phyloP scores from a whole-genome alignment of 2,888 invertebrate genomes.

The Omphaloscelis lunosa region DNA sequence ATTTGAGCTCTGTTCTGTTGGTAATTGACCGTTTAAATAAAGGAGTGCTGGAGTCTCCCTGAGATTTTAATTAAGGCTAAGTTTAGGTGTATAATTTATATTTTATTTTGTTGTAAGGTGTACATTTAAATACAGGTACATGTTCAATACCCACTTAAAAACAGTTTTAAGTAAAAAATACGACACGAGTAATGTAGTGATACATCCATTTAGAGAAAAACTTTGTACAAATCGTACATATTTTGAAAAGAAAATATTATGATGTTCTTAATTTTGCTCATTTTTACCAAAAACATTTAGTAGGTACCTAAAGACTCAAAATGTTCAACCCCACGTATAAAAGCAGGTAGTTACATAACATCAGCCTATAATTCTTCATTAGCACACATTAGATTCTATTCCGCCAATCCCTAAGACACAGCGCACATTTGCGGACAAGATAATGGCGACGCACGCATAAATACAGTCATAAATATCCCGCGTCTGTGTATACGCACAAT shows the following conservation, averaged over 20 bases:
- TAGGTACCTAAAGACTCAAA: not conserved
- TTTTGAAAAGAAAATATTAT: not conserved
- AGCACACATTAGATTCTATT: conserved; percentile 52
- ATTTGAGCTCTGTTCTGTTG: conserved; percentile 67
- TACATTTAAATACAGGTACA: not conserved
- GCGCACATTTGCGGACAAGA: conserved; percentile 62
- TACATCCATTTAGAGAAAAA: not conserved
- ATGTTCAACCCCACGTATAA: not conserved
- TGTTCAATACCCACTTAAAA: not conserved
- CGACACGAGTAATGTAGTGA: not conserved
- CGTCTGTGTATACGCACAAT: conserved; percentile 66
- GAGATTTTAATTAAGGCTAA: conserved; percentile 39
- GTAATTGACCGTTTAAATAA: conserved; percentile 62
- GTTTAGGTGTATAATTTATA: not conserved
- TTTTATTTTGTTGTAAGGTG: conserved; percentile 6
- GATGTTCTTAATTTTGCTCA: not conserved
- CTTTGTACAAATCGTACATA: too few species aligned
- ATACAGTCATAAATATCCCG: conserved; percentile 81
- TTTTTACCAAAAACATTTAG: not conserved
- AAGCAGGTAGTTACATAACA: conserved; percentile 9
- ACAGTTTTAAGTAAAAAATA: not conserved
- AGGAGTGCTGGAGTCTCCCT: conserved; percentile 32
- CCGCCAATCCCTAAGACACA: conserved; percentile 58
- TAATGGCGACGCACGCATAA: conserved; percentile 67
- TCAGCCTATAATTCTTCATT: conserved; percentile 46